Base-by-base conservation (phyloP, 1,140 invertebrate species). In the Ips typographus region DNA sequence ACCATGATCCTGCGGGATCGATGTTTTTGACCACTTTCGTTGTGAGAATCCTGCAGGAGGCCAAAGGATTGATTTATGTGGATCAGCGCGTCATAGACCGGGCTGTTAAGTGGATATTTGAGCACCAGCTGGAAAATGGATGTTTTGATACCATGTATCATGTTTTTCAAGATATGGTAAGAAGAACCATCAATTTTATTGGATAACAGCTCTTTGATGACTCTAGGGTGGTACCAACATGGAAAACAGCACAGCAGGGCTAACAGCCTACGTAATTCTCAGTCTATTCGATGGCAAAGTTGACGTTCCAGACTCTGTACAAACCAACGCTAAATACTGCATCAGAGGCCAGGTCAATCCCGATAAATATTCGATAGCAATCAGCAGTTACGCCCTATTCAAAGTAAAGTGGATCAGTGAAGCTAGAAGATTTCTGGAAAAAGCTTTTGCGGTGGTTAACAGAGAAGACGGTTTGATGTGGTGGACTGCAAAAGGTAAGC, bases 21-120 rank as follows among this genome's bases (percentile, higher is more conserved):
- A 90, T 89, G 73, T 94, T 91, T 84, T 77, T 94, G 22, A 93
- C 91, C 0, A 88, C 91, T 0, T 93, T 93, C 77, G 91, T 93
- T 2, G 83, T 92, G 0, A 87, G 88, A 72, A 90, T 88, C 0
- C 89, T 92, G 71, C 83, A 85, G 2, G 85, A 90, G 73, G 89
- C 90, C 1, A 81, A 82, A 38, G 74, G 78, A 0, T 86, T 86
- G 71, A 89, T 92, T 66, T 84, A 84, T 65, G 85, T 94, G n/a
- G 90, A 93, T 71, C 80, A 85, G 65, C 77, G 79, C 2, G 85
- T 92, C 67, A 82, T 93, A n/a, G 80, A 84, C 42, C 80, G 84
- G 64, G 85, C 88, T 4, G 81, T 91, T 3, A 81, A 85, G 6
- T 94, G 91, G 90, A 85, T 94, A 56, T 78, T 88, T 1, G 79